Base-by-base conservation (phyloP, 2,888 invertebrate species). In the Drosophila subquinaria region DNA sequence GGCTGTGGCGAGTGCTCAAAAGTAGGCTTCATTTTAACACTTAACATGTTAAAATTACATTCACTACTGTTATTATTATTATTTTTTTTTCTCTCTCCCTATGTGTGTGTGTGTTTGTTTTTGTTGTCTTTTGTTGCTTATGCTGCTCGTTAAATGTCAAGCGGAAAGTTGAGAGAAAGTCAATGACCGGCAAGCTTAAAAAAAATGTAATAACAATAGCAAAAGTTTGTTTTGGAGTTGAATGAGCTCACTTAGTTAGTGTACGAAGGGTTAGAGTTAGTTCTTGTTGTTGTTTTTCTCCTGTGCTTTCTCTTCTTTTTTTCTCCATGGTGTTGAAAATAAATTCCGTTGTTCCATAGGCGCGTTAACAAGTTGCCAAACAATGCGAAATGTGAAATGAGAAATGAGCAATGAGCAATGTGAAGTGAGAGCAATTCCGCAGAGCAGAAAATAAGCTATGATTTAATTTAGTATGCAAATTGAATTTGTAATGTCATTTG, bases 21-120 rank as follows among this genome's bases (percentile, higher is more conserved):
- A 84, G 88, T 84, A 88, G 83, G 88, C 83, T 84, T 84, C 86
- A 88, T 80, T 88, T 89, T 81, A 88, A 83, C 84, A 88, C 84
- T 84, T 84, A 88, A 88, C 89, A 84, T 86, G 87, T 79, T 80
- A 82, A 80, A 79, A 79, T 80, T 82, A 80, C 79, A 76, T 80
- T 80, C 79, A 53, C 76, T 45, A 68, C 79, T 78, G 74, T 69
- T 73, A 69, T 69, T 77, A 66, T 62, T 69, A 43, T 63, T 65
- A 55, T 61, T 45, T 51, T 20, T 52, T 13, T 4, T 42, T 38
- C n/a, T 42, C 20, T 55, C 33, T 40, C 1, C 17, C 15, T 50
- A n/a, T 11, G 6, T 48, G 33, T 40, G 15, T 33, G 33, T 42
- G 20, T 59, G 35, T 40, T 59, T 62, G 38, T 50, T 66, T 52